Percentiles rank a stretch among this genome's conserved stretches.
Evolutionary conservation across 2,888 invertebrate genomes (phyloP).

Genomic region (Muscina levida): DNA sequence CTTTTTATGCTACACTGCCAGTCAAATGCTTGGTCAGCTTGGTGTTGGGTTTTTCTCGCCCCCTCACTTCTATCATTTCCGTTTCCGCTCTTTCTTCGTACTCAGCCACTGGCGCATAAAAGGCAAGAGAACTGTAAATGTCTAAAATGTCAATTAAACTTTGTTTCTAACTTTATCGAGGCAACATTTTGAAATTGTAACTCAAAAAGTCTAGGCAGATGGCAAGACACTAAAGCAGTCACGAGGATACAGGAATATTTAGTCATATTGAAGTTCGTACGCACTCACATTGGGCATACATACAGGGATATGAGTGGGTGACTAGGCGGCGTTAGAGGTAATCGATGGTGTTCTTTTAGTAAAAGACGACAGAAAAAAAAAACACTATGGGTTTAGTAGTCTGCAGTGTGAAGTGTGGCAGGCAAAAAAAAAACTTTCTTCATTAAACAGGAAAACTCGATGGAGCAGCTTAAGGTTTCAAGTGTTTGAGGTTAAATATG

Average conservation of each 20-base stretch:
- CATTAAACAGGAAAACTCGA: constrained; percentile 3
- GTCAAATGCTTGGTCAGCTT: too few relatives aligned
- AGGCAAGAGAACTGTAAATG: not conserved
- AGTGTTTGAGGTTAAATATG: constrained; percentile 14
- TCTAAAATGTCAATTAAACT: constrained; percentile 49
- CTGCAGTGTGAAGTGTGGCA: not conserved
- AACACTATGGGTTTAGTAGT: not conserved
- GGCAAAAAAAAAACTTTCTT: not conserved
- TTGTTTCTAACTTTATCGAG: constrained; percentile 41
- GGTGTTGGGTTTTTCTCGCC: not conserved
- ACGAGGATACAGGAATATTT: too few relatives aligned
- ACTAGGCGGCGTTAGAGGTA: not conserved
- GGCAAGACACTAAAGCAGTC: not conserved
- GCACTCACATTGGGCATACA: not conserved
- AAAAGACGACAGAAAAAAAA: not conserved
- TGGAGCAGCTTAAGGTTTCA: not conserved
- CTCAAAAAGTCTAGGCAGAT: not conserved
- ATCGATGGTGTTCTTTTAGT: not conserved
- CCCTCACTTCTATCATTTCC: too few relatives aligned
- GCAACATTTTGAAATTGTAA: constrained; percentile 16
- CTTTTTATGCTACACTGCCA: not conserved
- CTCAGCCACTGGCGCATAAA: too few relatives aligned
- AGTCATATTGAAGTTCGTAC: too few relatives aligned
- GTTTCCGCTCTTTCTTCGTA: too few relatives aligned
- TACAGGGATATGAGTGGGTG: not conserved